Percentiles rank a stretch among this genome's conserved stretches.
Evolutionary conservation across 2,888 invertebrate species (phyloP).

Genomic region (Andrena dorsata): DNA sequence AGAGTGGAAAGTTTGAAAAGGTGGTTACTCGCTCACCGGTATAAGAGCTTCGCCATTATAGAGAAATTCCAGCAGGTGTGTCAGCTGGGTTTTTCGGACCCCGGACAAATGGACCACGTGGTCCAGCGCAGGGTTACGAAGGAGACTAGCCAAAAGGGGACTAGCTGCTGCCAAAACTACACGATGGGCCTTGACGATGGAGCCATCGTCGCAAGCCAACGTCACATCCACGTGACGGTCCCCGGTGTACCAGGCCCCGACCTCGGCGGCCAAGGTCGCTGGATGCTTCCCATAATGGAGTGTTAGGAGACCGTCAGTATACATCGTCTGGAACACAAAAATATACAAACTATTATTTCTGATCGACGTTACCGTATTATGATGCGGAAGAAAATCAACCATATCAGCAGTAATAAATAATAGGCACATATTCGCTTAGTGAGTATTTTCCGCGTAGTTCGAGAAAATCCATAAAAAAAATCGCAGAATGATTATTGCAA

Average conservation of each 20-base stretch:
- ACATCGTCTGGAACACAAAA: constrained; percentile 85
- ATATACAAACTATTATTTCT: not conserved
- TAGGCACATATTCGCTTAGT: too few species aligned
- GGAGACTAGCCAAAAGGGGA: constrained; percentile 91
- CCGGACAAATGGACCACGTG: constrained; percentile 93
- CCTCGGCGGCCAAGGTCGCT: constrained; percentile 96
- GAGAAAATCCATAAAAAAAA: too few species aligned
- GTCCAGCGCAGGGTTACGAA: constrained; percentile 82
- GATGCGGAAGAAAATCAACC: not conserved
- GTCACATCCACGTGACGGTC: constrained; percentile 95
- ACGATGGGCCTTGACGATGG: constrained; percentile 92
- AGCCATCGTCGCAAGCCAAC: constrained; percentile 94
- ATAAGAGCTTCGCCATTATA: constrained; percentile 95
- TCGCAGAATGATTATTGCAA: too few species aligned
- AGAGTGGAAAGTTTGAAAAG: not conserved
- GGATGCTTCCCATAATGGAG: constrained; percentile 97
- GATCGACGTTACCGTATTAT: not conserved
- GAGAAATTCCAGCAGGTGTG: constrained; percentile 93
- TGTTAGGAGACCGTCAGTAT: constrained; percentile 90
- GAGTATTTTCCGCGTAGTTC: too few species aligned
- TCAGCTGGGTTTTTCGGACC: constrained; percentile 92
- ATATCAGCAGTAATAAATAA: not conserved
- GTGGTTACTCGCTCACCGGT: constrained; percentile 86
- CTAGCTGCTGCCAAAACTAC: constrained; percentile 95
- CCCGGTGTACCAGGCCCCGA: constrained; percentile 94